Base-by-base conservation (phyloP, 2,113 vertebrate species). In the Haemorhous mexicanus region DNA sequence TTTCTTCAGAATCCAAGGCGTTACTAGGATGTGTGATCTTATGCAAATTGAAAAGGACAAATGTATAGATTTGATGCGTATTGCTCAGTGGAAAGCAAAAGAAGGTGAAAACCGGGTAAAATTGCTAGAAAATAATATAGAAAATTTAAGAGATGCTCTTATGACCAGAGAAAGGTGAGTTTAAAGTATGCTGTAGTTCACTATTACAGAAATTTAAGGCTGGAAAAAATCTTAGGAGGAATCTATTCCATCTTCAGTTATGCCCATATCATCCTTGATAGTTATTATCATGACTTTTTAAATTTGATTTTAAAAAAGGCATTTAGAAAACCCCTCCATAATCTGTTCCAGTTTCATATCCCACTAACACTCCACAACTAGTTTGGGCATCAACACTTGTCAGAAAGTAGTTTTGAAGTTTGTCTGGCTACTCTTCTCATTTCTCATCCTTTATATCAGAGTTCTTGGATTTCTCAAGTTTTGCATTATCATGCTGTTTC, bases 1-100 rank as follows among this genome's bases (percentile, higher is more conserved):
- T 96, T 94, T 97, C 87, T 85, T 93, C 94, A 99, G 99, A 96
- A 95, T 99, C 77, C 96, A 84, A 86, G 96, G 98, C 68, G 98
- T 98, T 94, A 92, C 96, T 69, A 98, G 97, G 67, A 88, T 99
- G 33, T 98, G 97, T 70, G 95, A 98, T 41, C 73, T 97, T 69
- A 70, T 99, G 52, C 97, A 97, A 85, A 97, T 87, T 32, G 99
- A 99, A 97, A 98, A 98, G 94, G 98, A 98, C 28, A 99, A 99
- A 95, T 98, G 98, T 81, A 95, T 98, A n/a, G 97, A 97, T 37
- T 97, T 99, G 76, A 98, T 98, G 91, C 95, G 98, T 61, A 95
- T 91, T 72, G 97, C 98, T 87, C 98, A 98, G 19, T 98, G 98
- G 89, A 98, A 98, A 32, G 96, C 97, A 55, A 95, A 94, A 23